phyloP scores from a whole-genome alignment of 2,888 invertebrate species.

The Ophion slaviceki region DNA sequence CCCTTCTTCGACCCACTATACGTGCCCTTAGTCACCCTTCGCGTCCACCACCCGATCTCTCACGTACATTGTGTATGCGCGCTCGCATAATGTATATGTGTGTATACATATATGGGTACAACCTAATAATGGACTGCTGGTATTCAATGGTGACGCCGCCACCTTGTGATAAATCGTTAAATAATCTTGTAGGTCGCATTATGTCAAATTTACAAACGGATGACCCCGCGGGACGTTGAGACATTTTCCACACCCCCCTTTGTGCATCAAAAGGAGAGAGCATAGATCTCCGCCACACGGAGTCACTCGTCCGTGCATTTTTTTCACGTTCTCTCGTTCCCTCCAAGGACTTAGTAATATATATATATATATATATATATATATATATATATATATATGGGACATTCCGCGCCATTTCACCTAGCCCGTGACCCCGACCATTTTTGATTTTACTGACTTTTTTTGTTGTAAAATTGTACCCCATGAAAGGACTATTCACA shows the following conservation, averaged over 20 bases:
- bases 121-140: conserved; percentile 77
- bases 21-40: neutral
- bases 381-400: neutral
- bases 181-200: conserved; percentile 79
- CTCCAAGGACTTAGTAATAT: conserved; percentile 12
- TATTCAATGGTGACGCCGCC: conserved; percentile 70
- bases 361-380: conserved; percentile 24
- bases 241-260: conserved; percentile 40
- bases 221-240: conserved; percentile 65
- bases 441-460: too few species aligned
- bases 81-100: neutral
- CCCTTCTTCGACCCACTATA: conserved; percentile 20
- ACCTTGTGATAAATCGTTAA: conserved; percentile 79
- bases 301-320: conserved; percentile 62
- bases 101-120: conserved; percentile 30
- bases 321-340: conserved; percentile 47
- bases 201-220: conserved; percentile 78
- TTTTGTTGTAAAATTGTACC: too few species aligned
- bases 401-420: too few species aligned
- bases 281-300: conserved; percentile 57
- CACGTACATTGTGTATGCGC: neutral
- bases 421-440: too few species aligned
- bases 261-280: conserved; percentile 19
- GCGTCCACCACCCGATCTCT: neutral
- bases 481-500: too few species aligned